phyloP scores from a whole-genome alignment of 2,113 vertebrate genomes.

The Phylloscopus whistleri region DNA sequence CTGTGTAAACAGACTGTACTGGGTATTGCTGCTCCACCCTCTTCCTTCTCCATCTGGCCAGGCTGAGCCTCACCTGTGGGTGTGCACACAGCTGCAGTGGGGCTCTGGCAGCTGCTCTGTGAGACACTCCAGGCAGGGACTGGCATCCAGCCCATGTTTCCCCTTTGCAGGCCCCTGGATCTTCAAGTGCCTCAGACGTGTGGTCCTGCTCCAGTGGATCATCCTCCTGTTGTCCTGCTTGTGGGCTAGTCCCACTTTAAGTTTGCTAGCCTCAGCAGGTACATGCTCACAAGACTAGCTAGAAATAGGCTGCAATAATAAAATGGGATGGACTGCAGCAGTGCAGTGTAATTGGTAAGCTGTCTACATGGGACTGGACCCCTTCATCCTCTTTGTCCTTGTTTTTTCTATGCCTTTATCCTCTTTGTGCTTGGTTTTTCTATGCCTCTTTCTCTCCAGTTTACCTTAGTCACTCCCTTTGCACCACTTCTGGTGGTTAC shows the following conservation, averaged over 20 bases:
- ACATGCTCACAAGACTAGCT: accelerated
- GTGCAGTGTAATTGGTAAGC: neutral
- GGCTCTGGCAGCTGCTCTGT: neutral
- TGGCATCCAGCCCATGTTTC: neutral
- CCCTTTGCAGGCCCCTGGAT: neutral
- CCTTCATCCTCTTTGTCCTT: neutral
- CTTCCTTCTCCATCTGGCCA: neutral
- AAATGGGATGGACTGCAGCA: neutral
- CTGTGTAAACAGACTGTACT: neutral
- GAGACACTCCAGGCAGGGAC: neutral
- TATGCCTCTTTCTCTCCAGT: neutral
- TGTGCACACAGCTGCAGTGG: neutral
- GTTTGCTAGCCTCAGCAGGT: neutral
- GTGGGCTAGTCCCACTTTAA: neutral
- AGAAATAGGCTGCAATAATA: neutral
- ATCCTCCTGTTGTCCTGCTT: neutral
- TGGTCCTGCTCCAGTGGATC: neutral
- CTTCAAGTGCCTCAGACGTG: neutral
- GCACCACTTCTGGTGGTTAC: neutral
- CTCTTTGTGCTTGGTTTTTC: neutral
- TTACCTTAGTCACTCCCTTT: neutral
- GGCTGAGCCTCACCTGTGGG: neutral
- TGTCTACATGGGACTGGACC: neutral
- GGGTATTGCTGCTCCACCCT: accelerated
- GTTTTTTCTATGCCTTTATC: neutral